Evolutionary conservation across 2,113 vertebrate species (phyloP).

Genomic region (Aldabrachelys gigantea): DNA sequence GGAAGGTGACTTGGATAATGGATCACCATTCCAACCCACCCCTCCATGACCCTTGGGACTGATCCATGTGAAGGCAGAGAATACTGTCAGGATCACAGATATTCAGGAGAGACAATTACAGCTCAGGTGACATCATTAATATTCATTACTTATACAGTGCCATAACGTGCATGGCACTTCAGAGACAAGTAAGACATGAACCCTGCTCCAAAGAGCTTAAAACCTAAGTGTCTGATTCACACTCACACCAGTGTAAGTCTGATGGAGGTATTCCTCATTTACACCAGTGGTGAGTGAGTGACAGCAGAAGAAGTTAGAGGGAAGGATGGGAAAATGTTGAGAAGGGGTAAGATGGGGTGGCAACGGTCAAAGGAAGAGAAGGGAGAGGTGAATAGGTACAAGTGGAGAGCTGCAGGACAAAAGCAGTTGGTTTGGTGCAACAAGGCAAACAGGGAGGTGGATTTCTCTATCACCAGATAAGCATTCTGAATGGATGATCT

Average conservation of each 20-base stretch:
- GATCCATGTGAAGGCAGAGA: not conserved
- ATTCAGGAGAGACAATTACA: not conserved
- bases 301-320: not conserved
- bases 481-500: not conserved
- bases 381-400: not conserved
- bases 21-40: not conserved
- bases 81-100: not conserved
- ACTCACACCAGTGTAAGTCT: not conserved
- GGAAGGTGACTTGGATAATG: not conserved
- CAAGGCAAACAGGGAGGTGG: not conserved
- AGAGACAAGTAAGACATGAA: not conserved
- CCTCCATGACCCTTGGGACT: rapidly evolving
- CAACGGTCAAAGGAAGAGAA: not conserved
- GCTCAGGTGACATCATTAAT: not conserved
- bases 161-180: not conserved
- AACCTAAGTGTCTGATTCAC: not conserved
- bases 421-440: not conserved
- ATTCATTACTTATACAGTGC: not conserved
- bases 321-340: not conserved
- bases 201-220: not conserved
- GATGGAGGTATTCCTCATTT: rapidly evolving
- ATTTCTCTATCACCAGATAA: not conserved
- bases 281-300: not conserved
- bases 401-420: not conserved
- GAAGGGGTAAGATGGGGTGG: not conserved